Evolutionary conservation across 2,797 vertebrate species (phyloP).

Genomic region (Oryzias dopingdopingensis): DNA sequence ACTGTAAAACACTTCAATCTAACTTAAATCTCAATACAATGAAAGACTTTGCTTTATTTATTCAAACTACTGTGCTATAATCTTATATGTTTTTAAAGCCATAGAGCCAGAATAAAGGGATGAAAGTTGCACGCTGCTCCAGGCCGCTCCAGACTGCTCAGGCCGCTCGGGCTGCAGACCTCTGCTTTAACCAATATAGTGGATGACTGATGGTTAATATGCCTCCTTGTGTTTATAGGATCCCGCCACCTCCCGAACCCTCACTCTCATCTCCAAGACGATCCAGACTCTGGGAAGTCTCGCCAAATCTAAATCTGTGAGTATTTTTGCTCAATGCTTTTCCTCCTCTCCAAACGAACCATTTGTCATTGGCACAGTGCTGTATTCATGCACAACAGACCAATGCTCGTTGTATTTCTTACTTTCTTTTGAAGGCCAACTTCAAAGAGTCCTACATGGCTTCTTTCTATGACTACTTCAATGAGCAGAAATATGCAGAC

Average conservation of each 20-base stretch:
- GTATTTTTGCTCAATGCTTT: conserved; percentile 43
- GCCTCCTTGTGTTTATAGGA: conserved; percentile 75
- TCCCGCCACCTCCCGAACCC: conserved; percentile 91
- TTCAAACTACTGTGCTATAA: no score
- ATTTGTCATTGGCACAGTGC: conserved; percentile 7
- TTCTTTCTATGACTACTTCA: conserved; percentile 96
- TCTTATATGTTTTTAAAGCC: no score
- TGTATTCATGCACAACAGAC: conserved; percentile 2
- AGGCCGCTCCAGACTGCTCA: no score
- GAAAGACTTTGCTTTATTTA: no score
- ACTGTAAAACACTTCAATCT: no score
- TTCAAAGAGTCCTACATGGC: conserved; percentile 99
- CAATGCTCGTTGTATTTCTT: conserved; percentile 7
- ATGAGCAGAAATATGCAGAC: conserved; percentile 97
- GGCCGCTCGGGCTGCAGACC: not conserved
- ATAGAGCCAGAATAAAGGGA: no score
- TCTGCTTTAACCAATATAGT: not conserved
- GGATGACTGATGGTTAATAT: not conserved
- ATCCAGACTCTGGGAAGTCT: conserved; percentile 97
- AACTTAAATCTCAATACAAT: no score
- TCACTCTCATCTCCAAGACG: conserved; percentile 97
- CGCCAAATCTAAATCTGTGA: conserved; percentile 96
- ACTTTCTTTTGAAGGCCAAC: conserved; percentile 84
- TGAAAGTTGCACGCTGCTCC: no score
- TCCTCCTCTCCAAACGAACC: not conserved